A percentile compares a stretch with the other conserved stretches of the same genome.
Evolutionary conservation across 1,140 invertebrate genomes (phyloP).

Genomic region (Carcinoscorpius rotundicauda): DNA sequence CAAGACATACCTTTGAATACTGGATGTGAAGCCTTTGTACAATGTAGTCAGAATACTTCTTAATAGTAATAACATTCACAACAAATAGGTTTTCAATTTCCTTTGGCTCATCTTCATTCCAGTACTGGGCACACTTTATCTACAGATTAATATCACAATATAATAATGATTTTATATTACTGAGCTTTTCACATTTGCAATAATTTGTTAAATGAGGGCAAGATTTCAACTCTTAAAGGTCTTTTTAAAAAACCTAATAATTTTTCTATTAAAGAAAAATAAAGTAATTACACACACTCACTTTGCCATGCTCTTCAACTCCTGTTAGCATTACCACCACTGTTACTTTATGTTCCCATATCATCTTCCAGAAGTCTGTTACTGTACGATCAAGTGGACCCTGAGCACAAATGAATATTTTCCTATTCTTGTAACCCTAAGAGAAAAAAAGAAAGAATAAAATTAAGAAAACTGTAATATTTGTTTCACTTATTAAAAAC

Average conservation of each 20-base stretch:
- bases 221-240: too few relatives aligned
- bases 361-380: conserved; percentile 93
- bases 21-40: background rate
- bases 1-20: background rate
- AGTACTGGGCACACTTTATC: conserved; percentile 2
- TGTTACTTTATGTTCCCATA: conserved; percentile 81
- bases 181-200: too few relatives aligned
- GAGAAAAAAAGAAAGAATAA: too few relatives aligned
- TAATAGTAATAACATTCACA: background rate
- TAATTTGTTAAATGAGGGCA: too few relatives aligned
- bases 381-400: conserved; percentile 84
- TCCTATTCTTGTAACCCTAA: conserved; percentile 69
- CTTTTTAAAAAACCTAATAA: too few relatives aligned
- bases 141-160: background rate
- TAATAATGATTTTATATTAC: too few relatives aligned
- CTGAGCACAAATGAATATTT: conserved; percentile 86
- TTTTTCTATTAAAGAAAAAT: too few relatives aligned
- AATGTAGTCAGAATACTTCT: conserved; percentile 2
- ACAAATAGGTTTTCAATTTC: conserved; percentile 1
- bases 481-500: too few relatives aligned
- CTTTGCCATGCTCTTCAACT: conserved; percentile 71
- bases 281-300: background rate
- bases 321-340: conserved; percentile 90
- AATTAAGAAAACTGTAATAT: too few relatives aligned
- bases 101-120: background rate